Base-by-base conservation (phyloP, 2,113 vertebrate genomes). In the Glaucomys volans region DNA sequence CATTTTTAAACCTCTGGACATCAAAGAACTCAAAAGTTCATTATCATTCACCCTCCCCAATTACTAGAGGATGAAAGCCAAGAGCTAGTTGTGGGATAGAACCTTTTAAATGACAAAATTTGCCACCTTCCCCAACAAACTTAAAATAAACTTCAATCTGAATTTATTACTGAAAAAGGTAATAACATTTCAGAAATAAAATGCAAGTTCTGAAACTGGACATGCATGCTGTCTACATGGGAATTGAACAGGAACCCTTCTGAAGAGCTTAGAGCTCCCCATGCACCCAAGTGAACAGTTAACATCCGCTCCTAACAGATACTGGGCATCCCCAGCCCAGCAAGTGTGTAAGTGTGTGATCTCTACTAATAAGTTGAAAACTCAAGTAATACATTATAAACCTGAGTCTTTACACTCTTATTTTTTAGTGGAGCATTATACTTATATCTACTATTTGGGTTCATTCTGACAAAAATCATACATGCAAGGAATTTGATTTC, bases 111-210 rank as follows among this genome's bases (percentile, higher is more conserved):
- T 50, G 69, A 81, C 17, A 75, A 69, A 74, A 74, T 18, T 32
- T 50, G 28, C 54, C 66, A 66, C 9, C 26, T 84, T 7, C 28
- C 20, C 44, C 24, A 95, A 80, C 4, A 13, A 72, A 47, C 59
- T 18, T 28, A 92, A 86, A 86, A 75, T 75, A 86, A 86, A 81
- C 13, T 20, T 89, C 37, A 66, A 1, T 80, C 24, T 69, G 75
- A 81, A 81, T 52, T 42, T 79, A 32, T 88, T 85, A 69, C 5
- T 71, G 11, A 66, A 35, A 40, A 93, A 86, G 83, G n/a, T 74
- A 92, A 42, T 75, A 92, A 59, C 5, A 57, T 74, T 92, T 40
- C 75, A 57, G 40, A 75, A 90, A 57, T 84, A 85, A 83, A 92
- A 95, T 54, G 24, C 8, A 57, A 85, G 37, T 47, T 57, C 66